These are phyloP conservation scores for Bovichtus diacanthus DNA, from an alignment of 2,797 vertebrate species.

Conservation along the genomic window DNA sequence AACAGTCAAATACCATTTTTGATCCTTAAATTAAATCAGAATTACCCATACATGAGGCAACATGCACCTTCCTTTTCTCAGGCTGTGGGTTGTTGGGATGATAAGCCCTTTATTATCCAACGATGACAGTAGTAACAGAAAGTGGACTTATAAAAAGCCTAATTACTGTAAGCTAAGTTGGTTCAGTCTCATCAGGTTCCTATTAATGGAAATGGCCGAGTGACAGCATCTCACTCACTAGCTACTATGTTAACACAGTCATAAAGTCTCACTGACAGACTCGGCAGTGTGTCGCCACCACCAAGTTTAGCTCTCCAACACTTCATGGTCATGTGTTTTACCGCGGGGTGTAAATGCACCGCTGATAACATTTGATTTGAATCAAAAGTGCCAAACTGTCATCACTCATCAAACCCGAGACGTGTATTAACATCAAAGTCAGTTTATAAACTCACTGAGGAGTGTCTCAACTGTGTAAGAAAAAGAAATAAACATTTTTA, in stretches of 20 bases:
- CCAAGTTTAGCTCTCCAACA: slow-evolving; percentile 55
- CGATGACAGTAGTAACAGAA: slow-evolving; percentile 28
- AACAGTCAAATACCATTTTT: not conserved
- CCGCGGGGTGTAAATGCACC: not conserved
- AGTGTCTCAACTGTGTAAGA: not conserved
- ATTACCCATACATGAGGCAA: not conserved
- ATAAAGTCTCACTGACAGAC: slow-evolving; percentile 44
- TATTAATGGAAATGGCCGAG: slow-evolving; percentile 65
- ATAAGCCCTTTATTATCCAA: slow-evolving; percentile 12
- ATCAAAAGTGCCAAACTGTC: not conserved
- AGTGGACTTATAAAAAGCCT: slow-evolving; percentile 52
- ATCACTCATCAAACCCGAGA: slow-evolving; percentile 5
- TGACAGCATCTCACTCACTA: slow-evolving; percentile 51
- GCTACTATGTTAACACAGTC: slow-evolving; percentile 33
- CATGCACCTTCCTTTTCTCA: not conserved
- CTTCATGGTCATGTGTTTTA: slow-evolving; percentile 3
- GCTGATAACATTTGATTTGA: slow-evolving; percentile 18
- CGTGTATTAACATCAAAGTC: not conserved
- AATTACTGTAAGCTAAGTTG: slow-evolving; percentile 48
- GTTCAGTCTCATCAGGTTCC: slow-evolving; percentile 33
- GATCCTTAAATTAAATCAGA: not conserved
- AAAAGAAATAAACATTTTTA: not conserved
- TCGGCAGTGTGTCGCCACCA: slow-evolving; percentile 14
- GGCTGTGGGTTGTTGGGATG: not conserved
- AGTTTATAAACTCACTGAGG: not conserved